Conservation (phyloP, 1,140 invertebrate species). For the Gryllus bimaculatus region DNA sequence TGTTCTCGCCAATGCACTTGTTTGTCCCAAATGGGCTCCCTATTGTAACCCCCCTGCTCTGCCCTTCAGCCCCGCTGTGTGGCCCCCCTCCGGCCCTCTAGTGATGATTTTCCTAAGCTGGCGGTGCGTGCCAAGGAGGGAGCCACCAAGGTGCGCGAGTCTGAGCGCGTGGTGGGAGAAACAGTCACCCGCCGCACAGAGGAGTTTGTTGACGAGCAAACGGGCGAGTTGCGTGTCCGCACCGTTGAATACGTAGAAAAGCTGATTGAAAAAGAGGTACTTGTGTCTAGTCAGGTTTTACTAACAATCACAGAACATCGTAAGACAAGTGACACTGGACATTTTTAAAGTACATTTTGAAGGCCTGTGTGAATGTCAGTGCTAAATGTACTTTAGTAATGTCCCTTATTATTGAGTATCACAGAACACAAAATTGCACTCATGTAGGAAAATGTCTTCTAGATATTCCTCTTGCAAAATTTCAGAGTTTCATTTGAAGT, state of each 20-base stretch:
- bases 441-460: too few species aligned
- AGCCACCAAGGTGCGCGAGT: constrained; percentile 70
- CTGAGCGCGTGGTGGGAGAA: constrained; percentile 79
- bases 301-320: not conserved
- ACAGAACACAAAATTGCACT: too few species aligned
- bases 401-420: too few species aligned
- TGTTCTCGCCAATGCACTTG: constrained; percentile 14
- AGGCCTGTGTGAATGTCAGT: too few species aligned
- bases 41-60: constrained; percentile 10
- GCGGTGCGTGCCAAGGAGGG: constrained; percentile 71
- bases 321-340: too few species aligned
- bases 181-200: constrained; percentile 76
- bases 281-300: not conserved
- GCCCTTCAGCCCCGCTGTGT: constrained; percentile 14
- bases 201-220: constrained; percentile 75
- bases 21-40: not conserved
- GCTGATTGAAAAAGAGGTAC: constrained; percentile 90
- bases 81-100: constrained; percentile 43
- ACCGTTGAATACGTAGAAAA: constrained; percentile 90
- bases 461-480: too few species aligned
- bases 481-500: too few species aligned
- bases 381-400: too few species aligned
- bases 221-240: constrained; percentile 72
- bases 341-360: too few species aligned
- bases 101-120: constrained; percentile 66